phyloP scores from a whole-genome alignment of 2,888 invertebrate genomes.

The Polia nebulosa region DNA sequence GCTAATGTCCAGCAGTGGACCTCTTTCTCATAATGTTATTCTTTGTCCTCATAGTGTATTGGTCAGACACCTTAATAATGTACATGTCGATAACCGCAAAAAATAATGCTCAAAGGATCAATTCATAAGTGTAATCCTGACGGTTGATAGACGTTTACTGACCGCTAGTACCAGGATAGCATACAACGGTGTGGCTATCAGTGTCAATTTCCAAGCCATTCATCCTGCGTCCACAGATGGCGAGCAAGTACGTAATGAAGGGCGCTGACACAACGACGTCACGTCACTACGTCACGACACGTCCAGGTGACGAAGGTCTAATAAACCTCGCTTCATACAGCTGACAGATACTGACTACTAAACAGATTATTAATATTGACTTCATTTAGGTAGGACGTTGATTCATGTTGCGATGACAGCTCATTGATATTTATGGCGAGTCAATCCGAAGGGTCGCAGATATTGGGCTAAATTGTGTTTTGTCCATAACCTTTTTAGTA shows the following conservation, averaged over 20 bases:
- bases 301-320: constrained; percentile 47
- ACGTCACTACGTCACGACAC: constrained; percentile 26
- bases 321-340: constrained; percentile 16
- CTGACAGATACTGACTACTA: constrained; percentile 3
- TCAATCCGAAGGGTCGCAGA: background rate
- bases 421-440: background rate
- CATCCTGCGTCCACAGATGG: background rate
- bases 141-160: background rate
- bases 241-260: constrained; percentile 11
- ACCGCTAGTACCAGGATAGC: background rate
- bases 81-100: background rate
- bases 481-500: background rate
- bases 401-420: background rate
- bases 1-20: background rate
- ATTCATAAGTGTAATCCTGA: background rate
- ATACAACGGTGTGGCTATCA: background rate
- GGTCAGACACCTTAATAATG: background rate
- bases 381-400: background rate
- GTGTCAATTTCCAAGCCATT: background rate
- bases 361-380: constrained; percentile 9
- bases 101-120: background rate
- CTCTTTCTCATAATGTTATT: background rate
- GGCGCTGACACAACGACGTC: constrained; percentile 30
- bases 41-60: too few relatives aligned
- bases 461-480: background rate